These are phyloP conservation scores for Erebia ligea DNA, from an alignment of 2,888 invertebrate genomes.

Conservation along the genomic window DNA sequence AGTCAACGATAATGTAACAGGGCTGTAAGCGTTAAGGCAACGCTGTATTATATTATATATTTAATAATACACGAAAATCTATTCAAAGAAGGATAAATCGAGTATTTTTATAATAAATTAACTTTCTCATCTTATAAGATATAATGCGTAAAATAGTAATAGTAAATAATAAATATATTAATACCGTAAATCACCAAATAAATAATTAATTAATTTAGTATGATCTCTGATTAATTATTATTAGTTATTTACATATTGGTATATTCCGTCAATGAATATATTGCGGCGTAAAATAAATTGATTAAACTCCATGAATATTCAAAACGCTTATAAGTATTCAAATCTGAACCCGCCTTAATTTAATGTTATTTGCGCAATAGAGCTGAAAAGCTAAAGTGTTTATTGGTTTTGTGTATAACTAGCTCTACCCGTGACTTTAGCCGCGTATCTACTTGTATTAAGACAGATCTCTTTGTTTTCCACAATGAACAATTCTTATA, in stretches of 20 bases:
- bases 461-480: too few species aligned
- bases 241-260: background rate
- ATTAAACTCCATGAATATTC: conserved; percentile 14
- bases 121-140: background rate
- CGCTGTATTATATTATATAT: too few species aligned
- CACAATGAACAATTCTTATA: too few species aligned
- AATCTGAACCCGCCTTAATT: conserved; percentile 12
- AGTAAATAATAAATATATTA: background rate
- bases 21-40: too few species aligned
- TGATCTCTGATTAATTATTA: background rate
- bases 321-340: conserved; percentile 14
- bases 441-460: too few species aligned
- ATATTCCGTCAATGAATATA: conserved; percentile 8
- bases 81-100: too few species aligned
- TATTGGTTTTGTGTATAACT: background rate
- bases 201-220: background rate
- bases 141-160: background rate
- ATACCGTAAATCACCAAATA: background rate
- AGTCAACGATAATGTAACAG: too few species aligned
- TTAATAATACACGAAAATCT: too few species aligned
- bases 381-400: conserved; percentile 11
- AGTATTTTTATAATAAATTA: background rate
- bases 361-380: conserved; percentile 8
- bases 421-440: too few species aligned
- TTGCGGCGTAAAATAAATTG: conserved; percentile 3